Percentiles rank a stretch among this genome's conserved stretches.
phyloP scores from a whole-genome alignment of 1,140 invertebrate genomes.

The Hypothenemus hampei region DNA sequence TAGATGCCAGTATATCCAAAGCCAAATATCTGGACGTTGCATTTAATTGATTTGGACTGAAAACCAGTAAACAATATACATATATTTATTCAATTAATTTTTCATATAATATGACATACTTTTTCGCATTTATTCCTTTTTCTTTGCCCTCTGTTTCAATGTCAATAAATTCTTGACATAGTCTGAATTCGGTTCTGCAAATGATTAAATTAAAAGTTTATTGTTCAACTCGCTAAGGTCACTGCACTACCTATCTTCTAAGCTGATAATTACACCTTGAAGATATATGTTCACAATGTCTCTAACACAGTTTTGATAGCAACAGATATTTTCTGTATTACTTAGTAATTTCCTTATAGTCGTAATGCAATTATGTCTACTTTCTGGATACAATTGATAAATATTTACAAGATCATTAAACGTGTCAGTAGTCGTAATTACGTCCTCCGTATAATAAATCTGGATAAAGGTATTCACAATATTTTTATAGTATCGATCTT shows the following conservation, averaged over 20 bases:
- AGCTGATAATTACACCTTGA: conserved; percentile 24
- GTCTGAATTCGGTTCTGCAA: conserved; percentile 32
- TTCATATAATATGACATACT: background rate
- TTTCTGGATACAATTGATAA: background rate
- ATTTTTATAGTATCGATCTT: conserved; percentile 14
- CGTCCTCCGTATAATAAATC: conserved; percentile 1
- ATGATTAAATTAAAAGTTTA: conserved; percentile 2
- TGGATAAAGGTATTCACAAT: conserved; percentile 13
- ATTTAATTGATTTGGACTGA: conserved; percentile 28
- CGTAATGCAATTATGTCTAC: conserved; percentile 8
- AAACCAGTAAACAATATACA: conserved; percentile 8
- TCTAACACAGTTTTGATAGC: conserved; percentile 9
- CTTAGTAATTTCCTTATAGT: conserved; percentile 6
- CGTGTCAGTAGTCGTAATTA: background rate
- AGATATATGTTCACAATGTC: conserved; percentile 27
- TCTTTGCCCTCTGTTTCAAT: background rate
- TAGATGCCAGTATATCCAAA: conserved; percentile 14
- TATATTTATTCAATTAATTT: too few relatives aligned
- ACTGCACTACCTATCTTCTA: conserved; percentile 29
- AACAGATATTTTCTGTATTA: background rate
- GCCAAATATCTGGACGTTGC: conserved; percentile 16
- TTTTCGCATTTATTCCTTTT: background rate
- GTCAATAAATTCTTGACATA: conserved; percentile 24
- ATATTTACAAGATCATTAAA: background rate
- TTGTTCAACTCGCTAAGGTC: too few relatives aligned